These are phyloP conservation scores for Chelonus insularis DNA, from an alignment of 1,140 invertebrate genomes.

Conservation along the genomic window DNA sequence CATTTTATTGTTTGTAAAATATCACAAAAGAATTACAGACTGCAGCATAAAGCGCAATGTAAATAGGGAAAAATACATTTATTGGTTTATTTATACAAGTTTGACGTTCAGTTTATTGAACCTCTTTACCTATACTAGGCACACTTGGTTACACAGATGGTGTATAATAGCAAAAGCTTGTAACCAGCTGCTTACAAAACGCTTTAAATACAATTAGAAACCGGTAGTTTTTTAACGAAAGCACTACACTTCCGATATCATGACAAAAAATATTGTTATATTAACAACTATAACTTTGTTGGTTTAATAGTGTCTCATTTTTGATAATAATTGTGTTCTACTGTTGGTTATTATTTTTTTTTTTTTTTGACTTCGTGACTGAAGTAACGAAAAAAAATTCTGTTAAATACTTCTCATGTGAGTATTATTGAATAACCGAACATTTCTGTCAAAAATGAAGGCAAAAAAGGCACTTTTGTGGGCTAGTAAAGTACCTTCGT, in stretches of 20 bases:
- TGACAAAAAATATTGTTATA: too few species aligned
- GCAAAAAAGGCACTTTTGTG: slow-evolving; percentile 1
- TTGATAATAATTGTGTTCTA: too few species aligned
- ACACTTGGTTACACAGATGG: not conserved
- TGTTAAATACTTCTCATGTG: too few species aligned
- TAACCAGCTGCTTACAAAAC: not conserved
- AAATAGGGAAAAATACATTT: slow-evolving; percentile 4
- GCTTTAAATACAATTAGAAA: not conserved
- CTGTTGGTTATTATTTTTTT: too few species aligned
- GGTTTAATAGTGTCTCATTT: too few species aligned
- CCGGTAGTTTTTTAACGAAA: not conserved
- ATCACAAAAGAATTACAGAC: not conserved
- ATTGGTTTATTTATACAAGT: not conserved
- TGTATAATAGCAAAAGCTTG: not conserved
- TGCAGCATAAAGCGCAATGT: not conserved
- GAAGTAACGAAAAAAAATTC: not conserved
- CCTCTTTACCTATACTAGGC: not conserved
- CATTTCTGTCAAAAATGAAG: not conserved
- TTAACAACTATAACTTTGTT: too few species aligned
- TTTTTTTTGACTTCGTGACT: too few species aligned
- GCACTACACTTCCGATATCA: too few species aligned
- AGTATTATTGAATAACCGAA: not conserved
- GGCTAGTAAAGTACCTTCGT: slow-evolving; percentile 16
- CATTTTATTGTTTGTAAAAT: not conserved
- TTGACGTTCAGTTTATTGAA: slow-evolving; percentile 4